Conservation (phyloP, 2,888 invertebrate species). For the Folsomia candida region DNA sequence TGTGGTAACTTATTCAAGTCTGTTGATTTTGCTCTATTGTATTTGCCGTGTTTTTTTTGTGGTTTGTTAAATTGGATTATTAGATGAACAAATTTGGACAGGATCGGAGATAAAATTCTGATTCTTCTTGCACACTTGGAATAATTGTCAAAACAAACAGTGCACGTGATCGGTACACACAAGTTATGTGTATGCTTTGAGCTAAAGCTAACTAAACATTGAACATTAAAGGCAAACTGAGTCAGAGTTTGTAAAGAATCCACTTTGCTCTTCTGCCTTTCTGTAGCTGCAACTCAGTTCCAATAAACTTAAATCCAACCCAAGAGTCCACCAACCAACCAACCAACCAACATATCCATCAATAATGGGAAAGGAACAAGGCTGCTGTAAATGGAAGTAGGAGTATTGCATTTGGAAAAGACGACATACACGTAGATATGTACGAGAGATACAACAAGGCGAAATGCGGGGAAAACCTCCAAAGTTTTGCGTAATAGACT, state of each 20-base stretch:
- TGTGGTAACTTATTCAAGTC: too few species aligned
- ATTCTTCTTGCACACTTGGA: slow-evolving; percentile 17
- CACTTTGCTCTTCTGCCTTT: neutral
- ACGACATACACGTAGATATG: too few species aligned
- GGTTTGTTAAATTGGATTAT: neutral
- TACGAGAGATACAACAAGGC: too few species aligned
- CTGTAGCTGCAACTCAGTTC: neutral
- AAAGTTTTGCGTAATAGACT: neutral
- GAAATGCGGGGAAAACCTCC: neutral
- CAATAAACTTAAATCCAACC: neutral
- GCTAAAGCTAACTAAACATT: slow-evolving; percentile 51
- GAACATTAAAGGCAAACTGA: slow-evolving; percentile 51
- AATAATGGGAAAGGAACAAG: neutral
- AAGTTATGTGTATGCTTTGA: slow-evolving; percentile 50
- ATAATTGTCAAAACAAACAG: slow-evolving; percentile 52
- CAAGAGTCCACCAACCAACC: neutral
- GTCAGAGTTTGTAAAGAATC: slow-evolving; percentile 16
- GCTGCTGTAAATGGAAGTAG: neutral
- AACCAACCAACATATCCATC: neutral
- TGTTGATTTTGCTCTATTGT: neutral
- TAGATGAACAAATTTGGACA: slow-evolving; percentile 17
- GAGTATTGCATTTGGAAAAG: too few species aligned
- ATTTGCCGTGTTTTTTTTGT: slow-evolving; percentile 9
- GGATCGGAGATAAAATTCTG: slow-evolving; percentile 9
- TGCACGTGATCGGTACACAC: slow-evolving; percentile 50